Conservation (phyloP, 2,888 invertebrate species). For the Leistus spinibarbis region DNA sequence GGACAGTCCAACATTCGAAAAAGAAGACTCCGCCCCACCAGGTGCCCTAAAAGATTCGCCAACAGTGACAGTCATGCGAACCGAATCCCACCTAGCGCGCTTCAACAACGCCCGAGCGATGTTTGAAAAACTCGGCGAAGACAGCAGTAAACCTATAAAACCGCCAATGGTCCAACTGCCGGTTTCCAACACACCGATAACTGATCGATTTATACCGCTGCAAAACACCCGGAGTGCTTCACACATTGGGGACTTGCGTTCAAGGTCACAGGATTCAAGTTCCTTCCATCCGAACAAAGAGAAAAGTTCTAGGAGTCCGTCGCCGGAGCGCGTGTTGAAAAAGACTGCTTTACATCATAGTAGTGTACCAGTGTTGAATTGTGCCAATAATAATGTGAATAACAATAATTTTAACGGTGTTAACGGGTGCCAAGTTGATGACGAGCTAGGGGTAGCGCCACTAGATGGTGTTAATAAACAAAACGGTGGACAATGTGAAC, state of each 20-base stretch:
- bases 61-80: conserved; percentile 76
- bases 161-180: conserved; percentile 47
- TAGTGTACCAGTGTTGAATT: conserved; percentile 59
- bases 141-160: conserved; percentile 61
- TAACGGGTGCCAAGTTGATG: conserved; percentile 35
- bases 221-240: conserved; percentile 57
- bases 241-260: conserved; percentile 58
- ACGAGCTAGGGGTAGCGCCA: conserved; percentile 41
- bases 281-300: conserved; percentile 14
- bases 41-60: conserved; percentile 53
- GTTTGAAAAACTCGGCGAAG: conserved; percentile 86
- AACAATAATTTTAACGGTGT: conserved; percentile 16
- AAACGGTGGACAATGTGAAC: conserved; percentile 43
- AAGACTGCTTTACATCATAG: conserved; percentile 57
- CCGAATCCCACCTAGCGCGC: conserved; percentile 87
- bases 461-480: conserved; percentile 43
- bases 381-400: conserved; percentile 33
- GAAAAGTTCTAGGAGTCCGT: conserved; percentile 55
- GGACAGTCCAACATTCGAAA: conserved; percentile 51
- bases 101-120: conserved; percentile 91
- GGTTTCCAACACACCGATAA: conserved; percentile 39
- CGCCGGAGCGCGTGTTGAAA: conserved; percentile 61
- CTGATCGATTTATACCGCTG: conserved; percentile 52
- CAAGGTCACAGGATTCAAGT: conserved; percentile 13
- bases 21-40: conserved; percentile 45